These are phyloP conservation scores for Ceratitis capitata DNA, from an alignment of 1,140 invertebrate genomes.

Conservation along the genomic window DNA sequence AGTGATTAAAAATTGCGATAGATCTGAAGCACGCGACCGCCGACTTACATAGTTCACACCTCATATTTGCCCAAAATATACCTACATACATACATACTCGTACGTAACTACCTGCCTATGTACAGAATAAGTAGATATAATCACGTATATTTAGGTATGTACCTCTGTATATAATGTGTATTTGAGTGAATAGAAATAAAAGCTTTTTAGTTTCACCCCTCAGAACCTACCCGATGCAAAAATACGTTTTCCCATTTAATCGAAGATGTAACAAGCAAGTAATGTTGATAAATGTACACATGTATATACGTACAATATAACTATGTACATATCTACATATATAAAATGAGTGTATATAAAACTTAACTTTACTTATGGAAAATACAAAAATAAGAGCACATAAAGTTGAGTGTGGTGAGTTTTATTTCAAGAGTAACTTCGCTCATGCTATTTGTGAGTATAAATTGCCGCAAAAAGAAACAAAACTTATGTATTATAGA, in stretches of 20 bases:
- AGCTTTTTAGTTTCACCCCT: not conserved
- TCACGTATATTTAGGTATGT: not conserved
- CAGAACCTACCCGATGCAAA: not conserved
- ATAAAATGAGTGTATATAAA: not conserved
- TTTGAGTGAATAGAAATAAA: not conserved
- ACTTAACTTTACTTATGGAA: too few species aligned
- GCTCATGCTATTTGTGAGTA: too few species aligned
- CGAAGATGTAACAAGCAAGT: not conserved
- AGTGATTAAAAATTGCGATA: constrained; percentile 9
- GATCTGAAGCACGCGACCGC: constrained; percentile 18
- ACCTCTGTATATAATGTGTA: too few species aligned
- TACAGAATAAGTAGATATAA: not conserved
- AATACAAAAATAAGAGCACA: too few species aligned
- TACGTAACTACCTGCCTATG: not conserved
- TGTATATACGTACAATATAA: not conserved
- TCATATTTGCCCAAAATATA: not conserved
- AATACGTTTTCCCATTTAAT: not conserved
- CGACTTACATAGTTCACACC: not conserved
- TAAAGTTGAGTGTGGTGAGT: too few species aligned
- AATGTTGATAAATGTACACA: not conserved
- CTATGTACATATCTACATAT: not conserved
- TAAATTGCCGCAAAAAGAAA: too few species aligned
- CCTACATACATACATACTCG: not conserved
- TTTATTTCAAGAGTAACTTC: too few species aligned
- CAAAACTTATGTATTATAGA: too few species aligned